These are phyloP conservation scores for Ammospiza maritima DNA, from an alignment of 2,797 vertebrate species.

Conservation along the genomic window DNA sequence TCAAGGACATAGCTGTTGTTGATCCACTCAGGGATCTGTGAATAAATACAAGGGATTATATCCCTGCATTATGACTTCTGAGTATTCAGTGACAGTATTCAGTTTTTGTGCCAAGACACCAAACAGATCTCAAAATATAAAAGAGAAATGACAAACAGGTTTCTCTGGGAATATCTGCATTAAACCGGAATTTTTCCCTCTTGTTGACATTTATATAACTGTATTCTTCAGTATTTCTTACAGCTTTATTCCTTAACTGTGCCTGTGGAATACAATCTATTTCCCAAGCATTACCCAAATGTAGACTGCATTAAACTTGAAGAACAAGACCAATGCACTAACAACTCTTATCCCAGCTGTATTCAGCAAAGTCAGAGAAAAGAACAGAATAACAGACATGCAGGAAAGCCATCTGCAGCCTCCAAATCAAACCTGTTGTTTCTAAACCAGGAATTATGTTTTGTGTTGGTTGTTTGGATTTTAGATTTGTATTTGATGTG, in stretches of 20 bases:
- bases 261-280: neutral
- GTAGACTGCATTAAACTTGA: neutral
- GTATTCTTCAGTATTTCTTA: neutral
- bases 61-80: neutral
- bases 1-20: neutral
- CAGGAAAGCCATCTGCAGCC: neutral
- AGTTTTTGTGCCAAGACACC: neutral
- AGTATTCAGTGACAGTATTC: neutral
- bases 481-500: neutral
- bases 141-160: neutral
- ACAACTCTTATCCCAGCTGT: neutral
- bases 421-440: neutral
- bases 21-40: neutral
- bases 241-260: neutral
- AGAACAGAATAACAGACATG: neutral
- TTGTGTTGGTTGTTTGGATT: neutral
- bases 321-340: neutral
- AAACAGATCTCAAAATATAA: neutral
- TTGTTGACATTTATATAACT: neutral
- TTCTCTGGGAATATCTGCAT: neutral
- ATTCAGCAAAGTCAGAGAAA: neutral
- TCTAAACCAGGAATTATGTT: neutral
- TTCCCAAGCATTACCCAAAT: neutral
- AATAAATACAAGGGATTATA: neutral
- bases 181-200: neutral